phyloP scores from a whole-genome alignment of 2,113 vertebrate genomes.

The Marcusenius ussheri region DNA sequence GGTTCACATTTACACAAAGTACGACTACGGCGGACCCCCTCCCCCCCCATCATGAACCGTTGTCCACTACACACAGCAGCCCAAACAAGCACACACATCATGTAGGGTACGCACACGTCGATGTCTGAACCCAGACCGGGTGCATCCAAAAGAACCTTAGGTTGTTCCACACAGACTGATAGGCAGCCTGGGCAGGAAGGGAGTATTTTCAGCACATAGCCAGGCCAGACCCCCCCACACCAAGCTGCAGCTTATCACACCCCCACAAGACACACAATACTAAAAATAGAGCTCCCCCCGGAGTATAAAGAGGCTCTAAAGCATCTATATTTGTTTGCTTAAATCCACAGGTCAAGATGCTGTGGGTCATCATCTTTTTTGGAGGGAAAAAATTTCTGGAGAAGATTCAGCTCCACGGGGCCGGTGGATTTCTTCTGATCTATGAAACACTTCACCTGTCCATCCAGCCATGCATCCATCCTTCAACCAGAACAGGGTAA shows the following conservation, averaged over 20 bases:
- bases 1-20: neutral
- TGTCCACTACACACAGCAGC: neutral
- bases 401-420: neutral
- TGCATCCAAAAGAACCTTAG: too few species aligned
- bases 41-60: neutral
- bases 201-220: neutral
- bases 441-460: neutral
- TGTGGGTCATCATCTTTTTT: neutral
- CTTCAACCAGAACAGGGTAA: neutral
- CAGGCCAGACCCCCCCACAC: neutral
- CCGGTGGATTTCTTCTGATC: neutral
- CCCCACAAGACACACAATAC: neutral
- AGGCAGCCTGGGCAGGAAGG: neutral
- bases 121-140: too few species aligned
- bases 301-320: neutral
- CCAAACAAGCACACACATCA: neutral
- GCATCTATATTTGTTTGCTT: neutral
- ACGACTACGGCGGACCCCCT: neutral
- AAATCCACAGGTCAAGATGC: neutral
- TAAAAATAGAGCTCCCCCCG: neutral
- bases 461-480: neutral
- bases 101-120: too few species aligned
- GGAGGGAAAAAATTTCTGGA: neutral
- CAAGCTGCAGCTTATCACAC: conserved; percentile 8
- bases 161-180: too few species aligned